These are phyloP conservation scores for Gymnocheta viridis DNA, from an alignment of 2,888 invertebrate species.

Conservation along the genomic window DNA sequence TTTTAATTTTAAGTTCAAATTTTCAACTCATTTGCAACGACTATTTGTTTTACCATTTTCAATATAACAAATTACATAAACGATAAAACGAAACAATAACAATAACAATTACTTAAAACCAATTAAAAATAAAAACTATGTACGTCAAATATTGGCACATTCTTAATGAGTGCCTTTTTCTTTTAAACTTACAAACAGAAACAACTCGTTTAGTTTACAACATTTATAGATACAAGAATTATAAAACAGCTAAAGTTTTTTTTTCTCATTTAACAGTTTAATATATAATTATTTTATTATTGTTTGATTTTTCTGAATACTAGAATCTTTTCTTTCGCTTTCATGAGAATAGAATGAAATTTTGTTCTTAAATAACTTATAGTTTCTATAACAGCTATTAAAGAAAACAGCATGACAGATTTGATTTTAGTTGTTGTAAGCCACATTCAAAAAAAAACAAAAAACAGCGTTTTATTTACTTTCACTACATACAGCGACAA, in stretches of 20 bases:
- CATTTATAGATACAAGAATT: constrained; percentile 8
- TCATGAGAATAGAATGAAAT: no score
- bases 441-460: no score
- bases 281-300: not conserved
- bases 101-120: constrained; percentile 52
- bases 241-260: constrained; percentile 5
- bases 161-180: constrained; percentile 36
- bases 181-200: constrained; percentile 31
- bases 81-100: constrained; percentile 54
- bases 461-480: constrained; percentile 15
- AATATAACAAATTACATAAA: not conserved
- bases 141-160: constrained; percentile 44
- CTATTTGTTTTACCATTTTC: no score
- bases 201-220: constrained; percentile 44
- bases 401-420: not conserved
- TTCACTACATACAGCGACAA: not conserved
- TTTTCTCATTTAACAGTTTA: constrained; percentile 1
- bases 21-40: not conserved
- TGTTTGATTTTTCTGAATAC: no score
- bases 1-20: no score
- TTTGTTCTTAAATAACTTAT: no score
- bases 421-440: constrained; percentile 27
- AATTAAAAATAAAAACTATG: constrained; percentile 22
- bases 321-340: no score
- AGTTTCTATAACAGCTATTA: not conserved